Percentiles rank a stretch among this genome's conserved stretches.
phyloP scores from a whole-genome alignment of 2,797 vertebrate genomes.

The Acrossocheilus wenchowensis region DNA sequence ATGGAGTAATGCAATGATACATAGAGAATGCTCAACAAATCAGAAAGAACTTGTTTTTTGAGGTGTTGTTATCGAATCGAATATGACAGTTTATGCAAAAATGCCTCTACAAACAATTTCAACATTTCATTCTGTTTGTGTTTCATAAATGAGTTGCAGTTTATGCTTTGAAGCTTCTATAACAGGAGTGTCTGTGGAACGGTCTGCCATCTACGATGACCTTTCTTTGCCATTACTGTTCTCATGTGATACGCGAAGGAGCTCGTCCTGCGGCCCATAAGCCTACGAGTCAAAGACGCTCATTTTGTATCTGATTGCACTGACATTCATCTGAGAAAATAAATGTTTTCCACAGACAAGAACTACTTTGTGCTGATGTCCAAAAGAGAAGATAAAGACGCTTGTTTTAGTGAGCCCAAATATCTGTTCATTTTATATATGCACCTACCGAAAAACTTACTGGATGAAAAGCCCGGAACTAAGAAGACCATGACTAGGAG shows the following conservation, averaged over 20 bases:
- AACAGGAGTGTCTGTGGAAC: slow-evolving; percentile 61
- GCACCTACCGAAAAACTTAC: not conserved
- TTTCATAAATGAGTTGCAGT: slow-evolving; percentile 20
- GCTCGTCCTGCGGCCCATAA: slow-evolving; percentile 8
- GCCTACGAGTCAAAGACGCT: slow-evolving; percentile 9
- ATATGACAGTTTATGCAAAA: not conserved
- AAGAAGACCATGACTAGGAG: not conserved
- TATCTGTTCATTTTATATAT: not conserved
- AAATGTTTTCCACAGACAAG: slow-evolving; percentile 54
- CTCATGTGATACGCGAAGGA: slow-evolving; percentile 44
- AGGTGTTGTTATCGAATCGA: not conserved
- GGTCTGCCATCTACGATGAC: slow-evolving; percentile 12
- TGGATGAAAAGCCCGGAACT: not conserved
- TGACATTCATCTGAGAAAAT: slow-evolving; percentile 37
- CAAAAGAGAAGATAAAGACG: not conserved
- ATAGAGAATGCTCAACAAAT: not conserved
- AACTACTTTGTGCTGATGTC: not conserved
- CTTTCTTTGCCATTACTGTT: slow-evolving; percentile 35
- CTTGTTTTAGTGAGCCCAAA: not conserved
- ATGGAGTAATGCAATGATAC: not conserved
- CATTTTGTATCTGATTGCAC: slow-evolving; percentile 48
- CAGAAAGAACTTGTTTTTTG: not conserved
- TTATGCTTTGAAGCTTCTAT: slow-evolving; percentile 40
- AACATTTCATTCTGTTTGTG: not conserved
- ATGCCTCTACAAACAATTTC: not conserved